These are phyloP conservation scores for Cherax destructor DNA, from an alignment of 1,140 invertebrate genomes.

Conservation along the genomic window DNA sequence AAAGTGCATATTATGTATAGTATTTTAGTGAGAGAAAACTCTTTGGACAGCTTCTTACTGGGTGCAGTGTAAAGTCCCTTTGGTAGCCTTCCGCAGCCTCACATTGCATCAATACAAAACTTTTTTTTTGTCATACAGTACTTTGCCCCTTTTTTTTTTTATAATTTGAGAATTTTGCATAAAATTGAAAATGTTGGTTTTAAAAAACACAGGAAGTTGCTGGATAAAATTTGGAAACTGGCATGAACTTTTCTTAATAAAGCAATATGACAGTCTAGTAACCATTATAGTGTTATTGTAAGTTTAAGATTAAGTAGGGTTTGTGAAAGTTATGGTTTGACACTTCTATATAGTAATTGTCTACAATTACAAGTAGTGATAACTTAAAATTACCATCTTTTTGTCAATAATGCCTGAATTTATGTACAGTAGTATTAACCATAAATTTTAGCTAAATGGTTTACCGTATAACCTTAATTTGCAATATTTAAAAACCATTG, in stretches of 20 bases:
- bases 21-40: conserved; percentile 53
- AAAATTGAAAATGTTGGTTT: not conserved
- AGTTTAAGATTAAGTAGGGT: not conserved
- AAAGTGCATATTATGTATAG: conserved; percentile 50
- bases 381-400: not conserved
- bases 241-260: conserved; percentile 19
- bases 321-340: not conserved
- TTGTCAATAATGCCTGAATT: not conserved
- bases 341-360: no score
- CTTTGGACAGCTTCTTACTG: conserved; percentile 28
- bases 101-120: conserved; percentile 1
- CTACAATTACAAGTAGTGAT: not conserved
- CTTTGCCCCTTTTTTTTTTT: no score
- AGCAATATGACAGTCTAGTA: conserved; percentile 18
- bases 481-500: not conserved
- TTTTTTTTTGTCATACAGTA: no score
- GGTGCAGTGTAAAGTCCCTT: conserved; percentile 55
- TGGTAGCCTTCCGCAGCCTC: conserved; percentile 42
- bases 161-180: no score
- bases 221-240: conserved; percentile 31
- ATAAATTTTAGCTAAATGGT: no score
- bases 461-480: no score
- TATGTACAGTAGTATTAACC: no score
- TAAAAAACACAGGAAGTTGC: conserved; percentile 41
- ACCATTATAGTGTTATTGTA: not conserved